Percentiles rank a stretch among this genome's conserved stretches.
Evolutionary conservation across 2,888 invertebrate species (phyloP).

Genomic region (Hemithea aestivaria): DNA sequence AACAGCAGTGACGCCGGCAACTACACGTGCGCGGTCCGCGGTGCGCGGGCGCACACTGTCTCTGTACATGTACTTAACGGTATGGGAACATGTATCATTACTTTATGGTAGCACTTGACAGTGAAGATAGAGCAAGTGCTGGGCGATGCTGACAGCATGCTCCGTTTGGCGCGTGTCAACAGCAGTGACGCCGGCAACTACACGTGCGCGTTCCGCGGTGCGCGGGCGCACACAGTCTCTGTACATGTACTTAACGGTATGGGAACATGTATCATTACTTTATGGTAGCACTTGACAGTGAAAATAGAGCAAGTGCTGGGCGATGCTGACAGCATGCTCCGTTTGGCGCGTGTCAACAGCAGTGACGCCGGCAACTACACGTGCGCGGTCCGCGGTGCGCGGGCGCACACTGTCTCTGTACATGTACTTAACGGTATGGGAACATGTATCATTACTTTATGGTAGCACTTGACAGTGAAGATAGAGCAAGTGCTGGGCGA

Average conservation of each 20-base stretch:
- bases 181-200: conserved; percentile 84
- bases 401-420: conserved; percentile 82
- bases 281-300: conserved; percentile 36
- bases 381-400: conserved; percentile 83
- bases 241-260: conserved; percentile 42
- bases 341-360: conserved; percentile 67
- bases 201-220: conserved; percentile 84
- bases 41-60: conserved; percentile 82
- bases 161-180: conserved; percentile 67
- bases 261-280: conserved; percentile 9
- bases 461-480: conserved; percentile 44
- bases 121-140: conserved; percentile 72
- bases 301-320: conserved; percentile 71
- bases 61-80: conserved; percentile 85
- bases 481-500: conserved; percentile 71
- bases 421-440: conserved; percentile 84
- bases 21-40: conserved; percentile 84
- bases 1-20: conserved; percentile 82
- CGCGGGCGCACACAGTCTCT: conserved; percentile 81
- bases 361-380: conserved; percentile 85
- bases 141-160: conserved; percentile 70
- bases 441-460: too few species aligned
- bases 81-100: too few species aligned
- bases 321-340: conserved; percentile 70
- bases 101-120: too few species aligned